Evolutionary conservation across 1,140 invertebrate genomes (phyloP), one percentile per base, ranked within the genome.

Genomic region (Halictus rubicundus): DNA sequence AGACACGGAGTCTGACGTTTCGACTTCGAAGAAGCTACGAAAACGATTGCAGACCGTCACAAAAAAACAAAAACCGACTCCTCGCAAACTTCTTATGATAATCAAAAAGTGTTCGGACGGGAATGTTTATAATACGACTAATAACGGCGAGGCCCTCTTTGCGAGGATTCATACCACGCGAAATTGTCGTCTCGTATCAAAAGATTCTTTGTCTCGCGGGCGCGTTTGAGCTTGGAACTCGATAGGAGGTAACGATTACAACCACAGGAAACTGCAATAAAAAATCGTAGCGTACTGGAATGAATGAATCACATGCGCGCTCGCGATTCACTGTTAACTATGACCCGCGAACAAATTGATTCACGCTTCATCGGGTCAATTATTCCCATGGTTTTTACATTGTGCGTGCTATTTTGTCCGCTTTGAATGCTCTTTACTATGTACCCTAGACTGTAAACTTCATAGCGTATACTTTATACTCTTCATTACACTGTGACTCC

Each of bases 141-240:
- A 54, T 42, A 54, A 23, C 46, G 21, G 25, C 12, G n/a, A 42
- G n/a, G 19, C 32, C 21, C 54, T 23, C 9, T 10, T 5, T 5
- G 9, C 49, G 37, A 39, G 49, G 37, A 49, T 37, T 49, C 16
- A 12, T 69, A 19, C 16, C 16, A 14, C 5, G 59, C 39, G 23
- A 54, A 72, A 64, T 64, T 70, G 49, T 78, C 49, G 37, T 54
- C 46, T 3, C 25, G 16, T n/a, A 71, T 78, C 27, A 78, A 78
- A 27, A 64, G 76, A 54, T 72, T 78, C 76, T 78, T 78, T 78
- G 68, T 72, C 52, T 63, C 7, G 46, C 12, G 32, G 25, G 49
- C 49, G 32, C 6, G 23, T 12, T 32, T 46, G n/a, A 72, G 60
- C 68, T 64, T 19, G 49, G 32, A 64, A 64, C n/a, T 52, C 27